phyloP scores from a whole-genome alignment of 2,113 vertebrate genomes.

The Hippocampus abdominalis region DNA sequence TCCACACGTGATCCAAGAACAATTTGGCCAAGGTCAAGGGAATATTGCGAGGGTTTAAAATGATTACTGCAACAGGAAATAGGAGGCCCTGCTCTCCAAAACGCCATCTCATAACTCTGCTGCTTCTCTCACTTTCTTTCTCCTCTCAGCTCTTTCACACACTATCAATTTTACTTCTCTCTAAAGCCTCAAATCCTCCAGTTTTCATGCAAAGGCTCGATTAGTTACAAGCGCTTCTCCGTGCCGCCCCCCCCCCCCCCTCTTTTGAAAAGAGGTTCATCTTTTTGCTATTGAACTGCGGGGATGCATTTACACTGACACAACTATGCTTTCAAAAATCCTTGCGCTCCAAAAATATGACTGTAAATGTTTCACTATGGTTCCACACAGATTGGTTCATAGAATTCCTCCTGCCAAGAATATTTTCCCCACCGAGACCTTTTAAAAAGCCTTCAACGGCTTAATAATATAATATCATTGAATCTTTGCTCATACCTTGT shows the following conservation, averaged over 20 bases:
- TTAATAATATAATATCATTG: background rate
- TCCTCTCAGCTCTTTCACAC: constrained; percentile 59
- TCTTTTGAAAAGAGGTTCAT: constrained; percentile 41
- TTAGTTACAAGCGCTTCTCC: constrained; percentile 52
- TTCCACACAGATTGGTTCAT: background rate
- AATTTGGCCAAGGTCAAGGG: constrained; percentile 58
- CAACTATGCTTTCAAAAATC: constrained; percentile 27
- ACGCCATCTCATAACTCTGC: constrained; percentile 55
- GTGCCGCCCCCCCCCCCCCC: constrained; percentile 20
- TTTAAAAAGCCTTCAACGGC: constrained; percentile 11
- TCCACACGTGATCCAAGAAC: constrained; percentile 29
- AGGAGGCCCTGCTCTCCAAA: constrained; percentile 57
- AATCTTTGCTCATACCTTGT: background rate
- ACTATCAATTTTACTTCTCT: constrained; percentile 58
- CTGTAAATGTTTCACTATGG: constrained; percentile 6
- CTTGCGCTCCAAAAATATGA: constrained; percentile 1
- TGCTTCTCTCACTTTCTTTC: constrained; percentile 58
- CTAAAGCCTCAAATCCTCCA: constrained; percentile 55
- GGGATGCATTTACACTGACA: constrained; percentile 19
- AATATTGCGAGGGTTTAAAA: constrained; percentile 48
- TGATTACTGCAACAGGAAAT: constrained; percentile 61
- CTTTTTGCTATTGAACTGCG: constrained; percentile 34
- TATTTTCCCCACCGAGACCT: background rate
- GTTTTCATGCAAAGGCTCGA: constrained; percentile 54
- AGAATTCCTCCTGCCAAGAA: background rate